These are phyloP conservation scores for Cerastis rubricosa DNA, from an alignment of 2,888 invertebrate species.

Conservation along the genomic window DNA sequence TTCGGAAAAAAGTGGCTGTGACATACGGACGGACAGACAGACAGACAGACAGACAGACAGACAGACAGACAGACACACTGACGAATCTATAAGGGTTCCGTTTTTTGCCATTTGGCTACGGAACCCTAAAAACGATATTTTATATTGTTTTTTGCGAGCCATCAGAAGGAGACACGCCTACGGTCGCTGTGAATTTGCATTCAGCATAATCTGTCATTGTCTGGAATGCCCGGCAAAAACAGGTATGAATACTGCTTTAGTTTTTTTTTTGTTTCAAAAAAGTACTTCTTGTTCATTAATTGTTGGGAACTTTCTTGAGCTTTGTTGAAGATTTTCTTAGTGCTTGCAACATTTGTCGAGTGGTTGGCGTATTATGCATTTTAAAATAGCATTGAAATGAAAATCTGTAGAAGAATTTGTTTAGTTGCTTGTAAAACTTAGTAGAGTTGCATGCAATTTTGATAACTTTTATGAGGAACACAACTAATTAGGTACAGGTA, in stretches of 20 bases:
- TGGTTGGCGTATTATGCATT: background rate
- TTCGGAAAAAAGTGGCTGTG: no score
- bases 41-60: no score
- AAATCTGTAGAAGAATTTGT: background rate
- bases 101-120: no score
- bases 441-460: background rate
- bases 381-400: background rate
- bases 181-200: slow-evolving; percentile 81
- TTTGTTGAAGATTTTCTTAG: slow-evolving; percentile 23
- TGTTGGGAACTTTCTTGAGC: slow-evolving; percentile 53
- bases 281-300: slow-evolving; percentile 53
- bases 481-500: background rate
- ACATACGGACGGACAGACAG: no score
- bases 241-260: slow-evolving; percentile 48
- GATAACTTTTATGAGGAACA: background rate
- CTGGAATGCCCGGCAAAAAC: slow-evolving; percentile 69
- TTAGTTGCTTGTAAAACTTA: background rate
- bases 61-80: no score
- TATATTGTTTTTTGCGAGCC: slow-evolving; percentile 68
- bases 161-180: slow-evolving; percentile 80
- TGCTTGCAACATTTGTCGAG: background rate
- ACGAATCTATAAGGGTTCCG: no score
- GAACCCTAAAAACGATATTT: slow-evolving; percentile 77
- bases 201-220: slow-evolving; percentile 86
- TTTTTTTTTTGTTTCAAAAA: slow-evolving; percentile 49